Evolutionary conservation across 1,140 invertebrate genomes (phyloP).

Genomic region (Heliconius nattereri): DNA sequence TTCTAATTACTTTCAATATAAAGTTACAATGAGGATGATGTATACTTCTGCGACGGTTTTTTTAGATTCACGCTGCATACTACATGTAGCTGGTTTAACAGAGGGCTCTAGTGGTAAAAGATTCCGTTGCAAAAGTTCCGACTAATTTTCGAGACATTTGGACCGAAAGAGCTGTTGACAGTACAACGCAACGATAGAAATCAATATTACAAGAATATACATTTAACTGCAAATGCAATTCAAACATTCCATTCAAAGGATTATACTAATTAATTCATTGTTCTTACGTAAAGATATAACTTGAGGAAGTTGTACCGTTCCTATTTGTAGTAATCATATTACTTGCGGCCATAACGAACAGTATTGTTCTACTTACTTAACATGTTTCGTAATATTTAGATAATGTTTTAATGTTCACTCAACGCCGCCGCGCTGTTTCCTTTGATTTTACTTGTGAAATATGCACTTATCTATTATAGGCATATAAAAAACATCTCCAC

Average conservation of each 20-base stretch:
- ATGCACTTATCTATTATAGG: not conserved
- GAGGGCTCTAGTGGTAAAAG: no score
- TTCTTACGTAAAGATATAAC: not conserved
- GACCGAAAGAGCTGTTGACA: no score
- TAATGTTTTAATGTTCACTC: constrained; percentile 3
- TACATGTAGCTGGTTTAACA: no score
- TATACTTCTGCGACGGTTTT: not conserved
- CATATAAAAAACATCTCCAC: no score
- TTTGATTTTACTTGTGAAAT: not conserved
- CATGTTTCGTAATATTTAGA: constrained; percentile 16
- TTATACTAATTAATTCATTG: not conserved
- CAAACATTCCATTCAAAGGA: not conserved
- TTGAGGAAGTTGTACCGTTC: constrained; percentile 9
- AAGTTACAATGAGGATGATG: no score
- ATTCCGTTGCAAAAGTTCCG: no score
- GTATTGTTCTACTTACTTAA: constrained; percentile 14
- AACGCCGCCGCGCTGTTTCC: not conserved
- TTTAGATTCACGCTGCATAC: not conserved
- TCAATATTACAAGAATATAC: no score
- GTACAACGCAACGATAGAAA: no score
- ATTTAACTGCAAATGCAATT: no score
- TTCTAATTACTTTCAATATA: no score
- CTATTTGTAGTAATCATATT: constrained; percentile 1
- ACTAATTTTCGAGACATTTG: no score
- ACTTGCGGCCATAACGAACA: constrained; percentile 6